Evolutionary conservation across 2,888 invertebrate species (phyloP), one percentile per base, ranked within the genome.

Genomic region (Drosophila villosipedis): DNA sequence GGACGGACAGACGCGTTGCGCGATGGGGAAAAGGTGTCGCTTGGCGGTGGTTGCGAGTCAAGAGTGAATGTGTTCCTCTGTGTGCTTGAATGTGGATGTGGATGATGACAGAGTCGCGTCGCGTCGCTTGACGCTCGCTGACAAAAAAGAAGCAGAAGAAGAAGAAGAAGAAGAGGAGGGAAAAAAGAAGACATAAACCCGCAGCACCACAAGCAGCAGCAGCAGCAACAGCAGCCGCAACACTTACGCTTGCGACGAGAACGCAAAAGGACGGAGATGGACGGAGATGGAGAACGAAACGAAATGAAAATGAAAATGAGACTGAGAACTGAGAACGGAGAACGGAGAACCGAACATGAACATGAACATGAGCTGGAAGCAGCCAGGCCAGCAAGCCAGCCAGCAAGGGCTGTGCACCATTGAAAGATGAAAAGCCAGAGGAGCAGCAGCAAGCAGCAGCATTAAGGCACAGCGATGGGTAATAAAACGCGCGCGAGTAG

Each of bases 351-450:
- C 7, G 19, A 39, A 39, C 39, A 39, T 47, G 50, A 64, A 59
- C 52, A 64, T 50, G 69, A 64, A 59, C 52, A 64, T 50, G 69
- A 69, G 54, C 69, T 58, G 73, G 60, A 61, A 71, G 22, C 22
- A 22, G 59, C 37, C 54, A 54, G 22, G 22, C 54, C 10, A n/a
- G 19, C 49, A 2, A 25, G 16, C 25, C 7, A 16, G 31, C 52
- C 1, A 22, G 35, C 54, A 33, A 43, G 22, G 62, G 58, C 65
- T 33, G 43, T 22, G 50, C 61, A 59, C 43, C 65, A 60, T 55
- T 50, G 89, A 76, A 83, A 87, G 86, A 87, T 90, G 86, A 90
- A 90, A 86, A 84, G 80, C 82, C 81, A 84, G 80, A 86, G 87
- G 73, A 90, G 86, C 80, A 84, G 55, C 64, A 57, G 63, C 75